A percentile compares a stretch with the other conserved stretches of the same genome.
Evolutionary conservation across 2,797 vertebrate genomes (phyloP).

Genomic region (Monodelphis domestica): DNA sequence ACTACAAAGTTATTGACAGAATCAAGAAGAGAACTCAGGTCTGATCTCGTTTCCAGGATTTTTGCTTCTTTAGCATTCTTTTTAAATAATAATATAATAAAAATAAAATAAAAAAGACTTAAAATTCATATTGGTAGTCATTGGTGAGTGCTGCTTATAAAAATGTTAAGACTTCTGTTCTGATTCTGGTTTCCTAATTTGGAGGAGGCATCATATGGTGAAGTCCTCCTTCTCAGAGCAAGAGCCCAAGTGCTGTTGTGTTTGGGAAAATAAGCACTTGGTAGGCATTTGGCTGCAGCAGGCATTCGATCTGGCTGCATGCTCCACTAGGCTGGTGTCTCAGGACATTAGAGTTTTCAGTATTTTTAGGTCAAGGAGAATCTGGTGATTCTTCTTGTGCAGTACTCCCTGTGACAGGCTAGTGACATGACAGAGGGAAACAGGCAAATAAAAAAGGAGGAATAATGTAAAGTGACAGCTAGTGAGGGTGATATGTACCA

Average conservation of each 20-base stretch:
- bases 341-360: background rate
- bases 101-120: too few relatives aligned
- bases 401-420: conserved; percentile 57
- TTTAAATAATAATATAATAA: too few relatives aligned
- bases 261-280: background rate
- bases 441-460: conserved; percentile 39
- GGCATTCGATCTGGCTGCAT: background rate
- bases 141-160: background rate
- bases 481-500: conserved; percentile 68
- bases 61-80: background rate
- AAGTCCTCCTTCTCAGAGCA: background rate
- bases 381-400: conserved; percentile 53
- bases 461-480: conserved; percentile 49
- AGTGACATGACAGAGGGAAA: conserved; percentile 56
- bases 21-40: background rate
- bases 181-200: background rate
- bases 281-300: background rate
- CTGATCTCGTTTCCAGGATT: background rate
- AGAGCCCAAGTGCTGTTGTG: background rate
- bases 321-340: background rate
- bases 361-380: conserved; percentile 55
- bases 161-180: conserved; percentile 10
- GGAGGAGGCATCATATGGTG: background rate
- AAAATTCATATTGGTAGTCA: background rate
- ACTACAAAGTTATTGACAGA: background rate